phyloP scores from a whole-genome alignment of 2,888 invertebrate genomes.

The Amphiduros pacificus region DNA sequence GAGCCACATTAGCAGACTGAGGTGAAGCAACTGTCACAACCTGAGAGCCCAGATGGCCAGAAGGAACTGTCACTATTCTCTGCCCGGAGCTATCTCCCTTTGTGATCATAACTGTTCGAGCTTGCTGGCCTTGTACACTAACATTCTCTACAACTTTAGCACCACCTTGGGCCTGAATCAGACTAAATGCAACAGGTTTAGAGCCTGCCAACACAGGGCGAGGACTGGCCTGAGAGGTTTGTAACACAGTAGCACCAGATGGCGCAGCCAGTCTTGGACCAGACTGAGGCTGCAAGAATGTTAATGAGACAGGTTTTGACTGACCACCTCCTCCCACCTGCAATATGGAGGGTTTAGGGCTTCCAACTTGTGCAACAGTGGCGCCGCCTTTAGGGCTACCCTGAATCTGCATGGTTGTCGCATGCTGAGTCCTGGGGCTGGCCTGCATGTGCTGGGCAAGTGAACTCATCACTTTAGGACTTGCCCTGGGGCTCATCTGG shows the following conservation, averaged over 20 bases:
- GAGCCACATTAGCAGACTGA: neutral
- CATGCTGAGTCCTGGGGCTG: slow-evolving; percentile 9
- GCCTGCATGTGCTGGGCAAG: neutral
- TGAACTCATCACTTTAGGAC: neutral
- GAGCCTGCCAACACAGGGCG: neutral
- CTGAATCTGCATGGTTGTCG: too few relatives aligned
- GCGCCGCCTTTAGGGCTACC: too few relatives aligned
- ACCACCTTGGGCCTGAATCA: slow-evolving; percentile 14
- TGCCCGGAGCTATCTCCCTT: slow-evolving; percentile 9
- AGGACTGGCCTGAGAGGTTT: neutral
- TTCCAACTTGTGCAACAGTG: too few relatives aligned
- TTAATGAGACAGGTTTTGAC: slow-evolving; percentile 3
- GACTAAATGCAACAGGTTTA: slow-evolving; percentile 21
- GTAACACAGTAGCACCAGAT: neutral
- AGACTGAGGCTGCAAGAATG: slow-evolving; percentile 6
- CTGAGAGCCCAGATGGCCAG: too few relatives aligned
- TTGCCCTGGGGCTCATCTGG: neutral
- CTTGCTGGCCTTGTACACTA: slow-evolving; percentile 3
- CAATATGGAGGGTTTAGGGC: neutral
- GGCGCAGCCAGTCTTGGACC: neutral
- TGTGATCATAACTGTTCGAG: slow-evolving; percentile 17
- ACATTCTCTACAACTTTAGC: slow-evolving; percentile 3
- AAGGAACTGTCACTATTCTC: neutral
- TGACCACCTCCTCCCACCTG: neutral
- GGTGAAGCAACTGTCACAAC: too few relatives aligned